phyloP scores from a whole-genome alignment of 2,797 vertebrate genomes.

The Falco novaeseelandiae region DNA sequence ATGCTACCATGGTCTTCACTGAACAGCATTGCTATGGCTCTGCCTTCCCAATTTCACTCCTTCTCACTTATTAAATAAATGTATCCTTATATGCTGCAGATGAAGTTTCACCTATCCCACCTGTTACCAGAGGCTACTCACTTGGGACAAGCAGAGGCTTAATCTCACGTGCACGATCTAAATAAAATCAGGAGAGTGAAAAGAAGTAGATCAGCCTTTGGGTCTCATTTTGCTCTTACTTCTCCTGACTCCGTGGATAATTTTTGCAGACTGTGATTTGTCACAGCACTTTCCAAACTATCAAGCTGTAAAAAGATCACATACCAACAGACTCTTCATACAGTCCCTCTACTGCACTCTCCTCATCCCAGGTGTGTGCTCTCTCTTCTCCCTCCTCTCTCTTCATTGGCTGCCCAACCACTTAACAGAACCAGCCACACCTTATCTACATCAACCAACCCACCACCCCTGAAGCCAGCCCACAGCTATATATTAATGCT shows the following conservation, averaged over 20 bases:
- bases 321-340: no score
- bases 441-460: no score
- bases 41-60: neutral
- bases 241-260: neutral
- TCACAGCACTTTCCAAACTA: no score
- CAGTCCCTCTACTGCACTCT: no score
- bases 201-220: neutral
- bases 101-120: neutral
- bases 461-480: no score
- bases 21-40: neutral
- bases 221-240: neutral
- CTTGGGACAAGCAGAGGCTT: neutral
- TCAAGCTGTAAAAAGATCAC: no score
- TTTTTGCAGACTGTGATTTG: neutral
- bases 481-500: no score
- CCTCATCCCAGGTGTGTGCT: no score
- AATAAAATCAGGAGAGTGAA: neutral
- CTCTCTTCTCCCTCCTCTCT: no score
- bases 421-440: no score
- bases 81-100: accelerated
- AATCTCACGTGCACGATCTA: neutral
- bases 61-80: neutral
- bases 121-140: neutral
- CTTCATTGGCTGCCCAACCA: no score
- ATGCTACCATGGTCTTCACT: neutral